Base-by-base conservation (phyloP, 2,888 invertebrate genomes). In the Taphrorychus bicolor region DNA sequence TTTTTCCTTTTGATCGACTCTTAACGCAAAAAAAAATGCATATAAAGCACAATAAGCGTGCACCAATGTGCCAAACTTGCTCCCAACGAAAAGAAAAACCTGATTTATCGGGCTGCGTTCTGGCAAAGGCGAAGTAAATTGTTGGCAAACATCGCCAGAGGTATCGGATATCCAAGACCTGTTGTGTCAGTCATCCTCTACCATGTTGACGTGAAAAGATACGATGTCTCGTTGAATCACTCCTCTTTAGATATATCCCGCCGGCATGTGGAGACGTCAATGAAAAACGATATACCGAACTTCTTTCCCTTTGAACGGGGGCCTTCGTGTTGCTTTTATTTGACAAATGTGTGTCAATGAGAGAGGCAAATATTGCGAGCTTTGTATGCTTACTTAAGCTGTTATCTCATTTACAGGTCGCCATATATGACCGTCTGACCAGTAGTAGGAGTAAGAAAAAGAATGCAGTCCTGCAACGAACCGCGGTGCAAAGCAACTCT, bases 401-500 rank as follows among this genome's bases (percentile, higher is more conserved):
- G 45, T 32, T 32, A 32, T 3, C 32, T 7, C 32, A 61, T 65
- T 71, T 76, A 18, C 78, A 89, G 89, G 88, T 88, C 51, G 86
- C 87, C 58, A 83, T 89, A 70, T 85, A 84, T 69, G 79, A 82
- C 73, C 72, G 77, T 67, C 71, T 73, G n/a, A 74, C 75, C 45
- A 77, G 76, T 54, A 73, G 71, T 64, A 73, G 75, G 21, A 74
- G 77, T 56, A 41, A 54, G 59, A 79, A 76, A 73, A 73, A 75
- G 59, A 74, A 71, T 69, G 83, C 88, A 80, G 80, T 88, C 79
- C 85, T 91, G 76, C 92, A 93, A 79, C 86, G 94, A 56, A 94
- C 94, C 0, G 90, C 92, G 48, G 93, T 94, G 5, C 89, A 92
- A 71, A 89, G 90, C 59, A 91, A 93, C 73, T 92, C 91, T 67